Evolutionary conservation across 2,113 vertebrate species (phyloP).

Genomic region (Ramphastos sulfuratus): DNA sequence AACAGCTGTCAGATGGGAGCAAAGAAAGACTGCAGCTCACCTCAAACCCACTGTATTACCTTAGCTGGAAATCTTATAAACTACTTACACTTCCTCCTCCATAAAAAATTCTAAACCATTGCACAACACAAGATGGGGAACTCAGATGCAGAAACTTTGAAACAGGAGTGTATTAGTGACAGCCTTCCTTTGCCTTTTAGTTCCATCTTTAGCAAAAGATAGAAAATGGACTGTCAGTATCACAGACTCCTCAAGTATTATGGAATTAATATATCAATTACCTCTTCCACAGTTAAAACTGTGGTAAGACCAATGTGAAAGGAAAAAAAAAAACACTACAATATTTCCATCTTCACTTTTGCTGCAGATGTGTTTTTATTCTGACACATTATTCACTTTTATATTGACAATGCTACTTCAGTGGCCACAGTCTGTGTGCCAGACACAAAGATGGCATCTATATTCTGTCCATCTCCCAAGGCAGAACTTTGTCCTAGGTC

Average conservation of each 20-base stretch:
- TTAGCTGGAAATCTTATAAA: background rate
- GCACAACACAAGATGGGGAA: background rate
- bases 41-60: background rate
- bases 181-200: background rate
- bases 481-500: background rate
- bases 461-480: background rate
- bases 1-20: background rate
- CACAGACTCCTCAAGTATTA: background rate
- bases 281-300: background rate
- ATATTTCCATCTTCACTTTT: background rate
- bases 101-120: background rate
- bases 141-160: background rate
- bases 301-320: background rate
- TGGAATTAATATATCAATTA: background rate
- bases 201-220: background rate
- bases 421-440: background rate
- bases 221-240: background rate
- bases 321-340: background rate
- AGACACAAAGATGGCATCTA: background rate
- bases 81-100: too few species aligned
- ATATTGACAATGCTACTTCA: background rate
- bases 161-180: background rate
- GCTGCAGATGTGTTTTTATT: background rate
- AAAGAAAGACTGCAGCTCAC: background rate
- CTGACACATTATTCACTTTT: background rate